Evolutionary conservation across 2,113 vertebrate species (phyloP).

Genomic region (Junco hyemalis): DNA sequence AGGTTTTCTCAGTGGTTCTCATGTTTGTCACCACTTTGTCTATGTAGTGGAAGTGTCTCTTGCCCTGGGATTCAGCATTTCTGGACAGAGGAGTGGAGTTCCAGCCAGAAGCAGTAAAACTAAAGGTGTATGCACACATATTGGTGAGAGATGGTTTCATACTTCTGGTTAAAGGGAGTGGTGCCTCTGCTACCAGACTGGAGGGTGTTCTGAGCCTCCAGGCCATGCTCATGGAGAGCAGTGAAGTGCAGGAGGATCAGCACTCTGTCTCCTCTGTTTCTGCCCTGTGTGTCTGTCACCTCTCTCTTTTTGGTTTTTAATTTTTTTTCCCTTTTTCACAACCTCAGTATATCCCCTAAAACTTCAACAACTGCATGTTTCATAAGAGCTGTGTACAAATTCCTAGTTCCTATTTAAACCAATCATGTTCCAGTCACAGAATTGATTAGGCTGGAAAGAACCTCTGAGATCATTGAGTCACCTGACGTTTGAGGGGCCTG

Average conservation of each 20-base stretch:
- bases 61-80: rapidly evolving
- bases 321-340: not conserved
- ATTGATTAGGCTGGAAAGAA: not conserved
- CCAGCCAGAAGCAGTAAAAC: not conserved
- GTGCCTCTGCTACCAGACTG: not conserved
- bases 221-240: not conserved
- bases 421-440: not conserved
- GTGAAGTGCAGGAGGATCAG: not conserved
- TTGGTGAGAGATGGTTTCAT: not conserved
- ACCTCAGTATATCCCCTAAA: not conserved
- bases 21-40: not conserved
- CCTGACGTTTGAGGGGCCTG: not conserved
- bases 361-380: not conserved
- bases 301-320: not conserved
- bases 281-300: not conserved
- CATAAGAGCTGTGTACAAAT: not conserved
- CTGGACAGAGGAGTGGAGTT: not conserved
- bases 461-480: not conserved
- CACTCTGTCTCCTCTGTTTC: not conserved
- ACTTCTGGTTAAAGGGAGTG: not conserved
- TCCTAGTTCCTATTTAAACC: not conserved
- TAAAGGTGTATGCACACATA: rapidly evolving
- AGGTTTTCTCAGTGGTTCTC: not conserved
- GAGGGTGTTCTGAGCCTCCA: not conserved
- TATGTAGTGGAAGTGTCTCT: not conserved